Evolutionary conservation across 2,888 invertebrate species (phyloP), one percentile per base, ranked within the genome.

Genomic region (Alsophila aescularia): DNA sequence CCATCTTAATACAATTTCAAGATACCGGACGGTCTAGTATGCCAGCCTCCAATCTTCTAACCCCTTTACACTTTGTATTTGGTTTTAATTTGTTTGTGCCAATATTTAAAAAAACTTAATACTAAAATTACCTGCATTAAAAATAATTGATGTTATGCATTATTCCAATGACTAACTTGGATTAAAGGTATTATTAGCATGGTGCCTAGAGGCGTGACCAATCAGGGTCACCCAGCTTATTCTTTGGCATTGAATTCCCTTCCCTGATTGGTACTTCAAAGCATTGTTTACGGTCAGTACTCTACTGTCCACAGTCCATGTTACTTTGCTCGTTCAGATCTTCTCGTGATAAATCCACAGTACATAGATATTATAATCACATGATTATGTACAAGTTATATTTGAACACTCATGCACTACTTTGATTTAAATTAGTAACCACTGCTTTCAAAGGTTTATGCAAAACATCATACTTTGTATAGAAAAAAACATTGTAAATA

Each of bases 401-500:
- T 24, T 39, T 13, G 24, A 24, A 39, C 9, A 36, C 36, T 36
- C n/a, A 15, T 35, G 36, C 16, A 35, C 36, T 35, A 16, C 7
- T 24, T 5, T 24, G 1, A 1, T 34, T 35, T 9, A 35, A 1
- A 35, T 15, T 15, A 9, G 9, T 13, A 24, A 42, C 12, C 3
- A 24, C 3, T 1, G 4, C 24, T 24, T 24, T 24, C 24, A 6
- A n/a, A n/a, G 3, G 24, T 24, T 24, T n/a, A n/a, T n/a, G n/a
- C 29, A n/a, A 9, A 10, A 12, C 24, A 13, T 14, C 10, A 27
- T 27, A n/a, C 12, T 4, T 14, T 57, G 39, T 57, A 39, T 7
- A 52, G 27, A 54, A 14, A 7, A 7, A 47, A 42, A 18, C n/a
- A 37, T 18, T 66, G 63, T 66, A 66, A 56, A 66, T 66, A 81